These are phyloP conservation scores for Caloenas nicobarica DNA, from an alignment of 2,113 vertebrate genomes.

Conservation along the genomic window DNA sequence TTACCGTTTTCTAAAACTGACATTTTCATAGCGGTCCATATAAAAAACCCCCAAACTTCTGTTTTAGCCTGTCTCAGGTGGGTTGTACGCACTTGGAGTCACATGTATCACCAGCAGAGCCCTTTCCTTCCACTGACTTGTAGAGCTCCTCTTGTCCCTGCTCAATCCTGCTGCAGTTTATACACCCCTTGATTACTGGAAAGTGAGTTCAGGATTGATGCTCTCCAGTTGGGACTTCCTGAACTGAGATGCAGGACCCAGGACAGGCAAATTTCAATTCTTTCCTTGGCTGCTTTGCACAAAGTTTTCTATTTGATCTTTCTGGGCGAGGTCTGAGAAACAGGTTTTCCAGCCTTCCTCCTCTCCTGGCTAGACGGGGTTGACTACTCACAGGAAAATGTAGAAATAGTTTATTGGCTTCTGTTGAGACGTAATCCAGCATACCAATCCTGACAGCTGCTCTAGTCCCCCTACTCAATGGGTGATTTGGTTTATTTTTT, in stretches of 20 bases:
- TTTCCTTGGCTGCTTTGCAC: neutral
- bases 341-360: neutral
- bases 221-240: neutral
- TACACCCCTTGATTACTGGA: neutral
- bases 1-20: neutral
- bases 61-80: neutral
- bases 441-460: neutral
- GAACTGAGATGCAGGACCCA: neutral
- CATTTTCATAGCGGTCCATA: neutral
- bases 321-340: neutral
- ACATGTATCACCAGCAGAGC: fast-evolving
- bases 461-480: neutral
- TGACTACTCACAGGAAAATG: neutral
- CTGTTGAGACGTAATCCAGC: neutral
- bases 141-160: fast-evolving
- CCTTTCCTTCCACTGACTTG: neutral
- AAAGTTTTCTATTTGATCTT: neutral
- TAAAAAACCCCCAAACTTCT: neutral
- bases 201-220: neutral
- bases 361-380: neutral
- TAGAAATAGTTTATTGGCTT: neutral
- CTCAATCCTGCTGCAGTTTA: neutral
- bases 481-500: neutral
- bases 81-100: neutral
- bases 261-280: neutral